Evolutionary conservation across 1,140 invertebrate genomes (phyloP).

Genomic region (Popillia japonica): DNA sequence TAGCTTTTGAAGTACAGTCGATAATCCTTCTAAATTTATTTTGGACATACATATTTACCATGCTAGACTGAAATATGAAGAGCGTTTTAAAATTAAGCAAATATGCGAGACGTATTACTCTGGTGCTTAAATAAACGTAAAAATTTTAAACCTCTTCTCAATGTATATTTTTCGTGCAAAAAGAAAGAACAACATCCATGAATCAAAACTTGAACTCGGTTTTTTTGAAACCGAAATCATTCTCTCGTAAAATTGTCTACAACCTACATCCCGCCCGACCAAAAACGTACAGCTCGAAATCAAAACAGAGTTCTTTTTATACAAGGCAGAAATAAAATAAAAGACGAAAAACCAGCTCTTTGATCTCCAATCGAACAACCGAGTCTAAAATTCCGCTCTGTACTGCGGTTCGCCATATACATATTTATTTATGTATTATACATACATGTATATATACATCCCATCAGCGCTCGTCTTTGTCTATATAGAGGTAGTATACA

Average conservation of each 20-base stretch:
- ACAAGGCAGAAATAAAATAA: not conserved
- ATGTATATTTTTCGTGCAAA: too few relatives aligned
- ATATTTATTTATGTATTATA: not conserved
- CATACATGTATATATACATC: not conserved
- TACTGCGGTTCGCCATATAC: not conserved
- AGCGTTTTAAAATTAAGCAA: too few relatives aligned
- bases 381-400: not conserved
- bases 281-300: not conserved
- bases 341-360: conserved; percentile 15
- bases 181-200: too few relatives aligned
- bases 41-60: too few relatives aligned
- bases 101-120: too few relatives aligned
- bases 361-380: conserved; percentile 5
- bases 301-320: not conserved
- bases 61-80: too few relatives aligned
- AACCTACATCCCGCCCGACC: not conserved
- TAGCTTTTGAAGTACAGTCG: too few relatives aligned
- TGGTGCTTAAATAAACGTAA: too few relatives aligned
- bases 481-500: not conserved
- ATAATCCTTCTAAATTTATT: too few relatives aligned
- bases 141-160: too few relatives aligned
- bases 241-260: not conserved
- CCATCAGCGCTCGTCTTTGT: not conserved
- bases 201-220: not conserved
- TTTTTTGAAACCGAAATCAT: not conserved